phyloP scores from a whole-genome alignment of 2,888 invertebrate species.

The Heliconius hortense region DNA sequence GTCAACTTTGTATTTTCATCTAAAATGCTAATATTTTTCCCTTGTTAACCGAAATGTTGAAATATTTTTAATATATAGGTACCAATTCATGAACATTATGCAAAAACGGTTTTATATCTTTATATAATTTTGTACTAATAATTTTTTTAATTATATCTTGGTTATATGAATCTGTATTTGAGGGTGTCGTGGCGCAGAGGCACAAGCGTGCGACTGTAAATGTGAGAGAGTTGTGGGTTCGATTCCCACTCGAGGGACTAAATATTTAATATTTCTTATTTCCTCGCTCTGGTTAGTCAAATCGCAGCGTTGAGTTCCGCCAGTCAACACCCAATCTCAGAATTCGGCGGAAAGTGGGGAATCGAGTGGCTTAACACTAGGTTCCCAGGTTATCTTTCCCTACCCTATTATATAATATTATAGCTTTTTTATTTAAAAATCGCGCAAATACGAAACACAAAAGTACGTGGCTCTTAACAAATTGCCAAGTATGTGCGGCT shows the following conservation, averaged over 20 bases:
- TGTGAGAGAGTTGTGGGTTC: no score
- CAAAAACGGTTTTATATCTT: neutral
- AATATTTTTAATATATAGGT: neutral
- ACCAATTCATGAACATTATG: neutral
- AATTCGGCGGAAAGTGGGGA: no score
- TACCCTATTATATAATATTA: neutral
- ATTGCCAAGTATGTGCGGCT: neutral
- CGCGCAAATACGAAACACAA: neutral
- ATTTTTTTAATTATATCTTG: neutral
- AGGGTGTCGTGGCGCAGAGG: no score
- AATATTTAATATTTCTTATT: no score
- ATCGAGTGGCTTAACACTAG: no score
- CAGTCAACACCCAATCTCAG: no score
- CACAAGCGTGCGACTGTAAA: no score
- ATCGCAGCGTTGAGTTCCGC: no score
- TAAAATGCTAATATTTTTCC: conserved; percentile 16
- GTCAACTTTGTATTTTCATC: conserved; percentile 14
- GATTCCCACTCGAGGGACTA: no score
- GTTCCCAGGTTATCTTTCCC: no score
- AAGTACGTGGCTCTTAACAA: neutral
- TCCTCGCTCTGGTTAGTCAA: no score
- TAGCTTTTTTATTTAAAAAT: neutral
- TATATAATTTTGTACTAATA: neutral
- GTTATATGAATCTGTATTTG: neutral
- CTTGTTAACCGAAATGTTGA: conserved; percentile 11